Base-by-base conservation (phyloP, 2,113 vertebrate species). In the Leptocoma aspasia region DNA sequence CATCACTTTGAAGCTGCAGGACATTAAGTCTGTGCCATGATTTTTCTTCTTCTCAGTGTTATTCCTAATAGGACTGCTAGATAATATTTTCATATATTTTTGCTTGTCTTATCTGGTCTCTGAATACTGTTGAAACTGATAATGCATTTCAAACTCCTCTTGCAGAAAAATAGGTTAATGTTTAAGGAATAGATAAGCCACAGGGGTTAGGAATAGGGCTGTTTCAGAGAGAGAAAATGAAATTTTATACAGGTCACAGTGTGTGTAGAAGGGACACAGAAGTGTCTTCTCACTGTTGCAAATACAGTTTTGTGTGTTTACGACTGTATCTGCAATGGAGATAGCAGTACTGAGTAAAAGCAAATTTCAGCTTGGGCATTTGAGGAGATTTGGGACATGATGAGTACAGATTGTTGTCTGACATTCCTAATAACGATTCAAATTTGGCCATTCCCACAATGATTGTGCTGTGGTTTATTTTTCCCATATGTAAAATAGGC, bases 71-170 rank as follows among this genome's bases (percentile, higher is more conserved):
- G 28, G 28, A 91, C 21, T 37, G 31, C 23, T 85, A 57, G 64
- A 64, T 78, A 89, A 75, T 89, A 65, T 82, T 92, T 82, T 89
- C 57, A 69, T 84, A 86, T 18, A 82, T 80, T 95, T 89, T 52
- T 9, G 0, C 30, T 90, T 86, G 37, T 57, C 33, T 93, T 78
- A 52, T 83, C 64, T 70, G 27, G 27, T 56, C 49, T 85, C 53
- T 94, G 77, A 59, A 54, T 23, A 26, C 47, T 75, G 47, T 35
- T 86, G 86, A 92, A 96, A 85, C 66, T 20, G 42, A 89, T 89
- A 87, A 89, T 10, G 23, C 53, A 42, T 79, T 84, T 47, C 45
- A 68, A 82, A 87, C 41, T 59, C 47, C 70, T 91, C 18, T 61
- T 82, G 54, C 39, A 82, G 63, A 72, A 90, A 94, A 95, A 65